These are phyloP conservation scores for Xiphophorus maculatus DNA, from an alignment of 2,113 vertebrate species.

Conservation along the genomic window DNA sequence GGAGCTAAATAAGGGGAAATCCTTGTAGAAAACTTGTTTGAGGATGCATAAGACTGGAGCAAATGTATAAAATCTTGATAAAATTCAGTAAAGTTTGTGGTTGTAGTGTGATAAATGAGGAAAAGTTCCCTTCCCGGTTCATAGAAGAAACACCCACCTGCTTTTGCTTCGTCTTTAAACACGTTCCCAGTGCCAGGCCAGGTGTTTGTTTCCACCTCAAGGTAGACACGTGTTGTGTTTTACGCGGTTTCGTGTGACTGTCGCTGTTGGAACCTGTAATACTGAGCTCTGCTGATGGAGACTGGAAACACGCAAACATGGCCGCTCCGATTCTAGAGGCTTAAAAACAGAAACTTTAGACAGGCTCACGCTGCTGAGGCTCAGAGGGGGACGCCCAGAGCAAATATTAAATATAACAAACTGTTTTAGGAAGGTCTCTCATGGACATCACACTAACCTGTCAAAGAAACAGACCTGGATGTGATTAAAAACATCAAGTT, in stretches of 20 bases:
- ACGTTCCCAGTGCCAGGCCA: neutral
- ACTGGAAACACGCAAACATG: constrained; percentile 31
- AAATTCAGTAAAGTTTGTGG: neutral
- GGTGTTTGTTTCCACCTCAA: neutral
- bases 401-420: constrained; percentile 14
- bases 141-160: neutral
- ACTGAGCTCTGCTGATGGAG: neutral
- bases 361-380: constrained; percentile 13
- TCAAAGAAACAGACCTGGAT: neutral
- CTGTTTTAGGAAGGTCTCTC: neutral
- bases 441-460: neutral
- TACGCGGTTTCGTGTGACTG: constrained; percentile 11
- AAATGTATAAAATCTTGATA: neutral
- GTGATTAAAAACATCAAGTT: neutral
- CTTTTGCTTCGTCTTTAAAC: neutral
- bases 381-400: neutral
- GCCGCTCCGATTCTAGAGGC: constrained; percentile 24
- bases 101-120: neutral
- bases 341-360: constrained; percentile 52
- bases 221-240: neutral
- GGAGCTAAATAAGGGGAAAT: too few species aligned
- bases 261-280: constrained; percentile 10
- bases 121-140: neutral
- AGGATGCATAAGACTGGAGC: neutral
- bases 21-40: neutral